Percentiles rank a stretch among this genome's conserved stretches.
These are phyloP conservation scores for Lepidochitona cinerea DNA, from an alignment of 2,888 invertebrate species.

Conservation along the genomic window DNA sequence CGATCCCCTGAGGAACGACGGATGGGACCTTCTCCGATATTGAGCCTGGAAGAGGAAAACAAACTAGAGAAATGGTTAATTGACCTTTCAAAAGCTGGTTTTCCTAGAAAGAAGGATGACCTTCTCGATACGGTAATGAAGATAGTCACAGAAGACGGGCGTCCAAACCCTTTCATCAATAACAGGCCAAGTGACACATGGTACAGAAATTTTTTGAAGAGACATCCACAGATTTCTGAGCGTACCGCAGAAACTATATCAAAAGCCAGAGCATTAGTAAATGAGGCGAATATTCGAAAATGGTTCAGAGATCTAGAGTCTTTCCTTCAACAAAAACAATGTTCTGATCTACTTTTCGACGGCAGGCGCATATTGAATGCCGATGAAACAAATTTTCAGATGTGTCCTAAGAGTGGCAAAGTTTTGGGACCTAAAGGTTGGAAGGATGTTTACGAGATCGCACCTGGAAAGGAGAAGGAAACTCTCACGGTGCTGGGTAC, in stretches of 20 bases:
- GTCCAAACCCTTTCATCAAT: constrained; percentile 17
- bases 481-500: constrained; percentile 6
- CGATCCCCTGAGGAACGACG: no score
- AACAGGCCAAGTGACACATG: constrained; percentile 22
- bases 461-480: constrained; percentile 4
- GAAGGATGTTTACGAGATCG: constrained; percentile 6
- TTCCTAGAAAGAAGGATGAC: no score
- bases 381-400: constrained; percentile 18
- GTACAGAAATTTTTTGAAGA: constrained; percentile 17
- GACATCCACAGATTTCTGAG: constrained; percentile 7
- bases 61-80: no score
- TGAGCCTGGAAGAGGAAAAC: no score
- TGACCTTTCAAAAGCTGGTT: no score
- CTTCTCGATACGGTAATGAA: constrained; percentile 14
- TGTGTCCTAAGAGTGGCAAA: constrained; percentile 11
- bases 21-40: no score
- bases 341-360: constrained; percentile 5
- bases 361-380: constrained; percentile 14
- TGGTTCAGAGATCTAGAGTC: constrained; percentile 13
- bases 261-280: constrained; percentile 18
- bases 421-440: constrained; percentile 7
- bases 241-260: constrained; percentile 8
- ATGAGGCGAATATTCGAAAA: constrained; percentile 14
- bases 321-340: constrained; percentile 12
- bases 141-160: constrained; percentile 8